Conservation (phyloP, 2,888 invertebrate genomes). For the Nemotelus pantherinus region DNA sequence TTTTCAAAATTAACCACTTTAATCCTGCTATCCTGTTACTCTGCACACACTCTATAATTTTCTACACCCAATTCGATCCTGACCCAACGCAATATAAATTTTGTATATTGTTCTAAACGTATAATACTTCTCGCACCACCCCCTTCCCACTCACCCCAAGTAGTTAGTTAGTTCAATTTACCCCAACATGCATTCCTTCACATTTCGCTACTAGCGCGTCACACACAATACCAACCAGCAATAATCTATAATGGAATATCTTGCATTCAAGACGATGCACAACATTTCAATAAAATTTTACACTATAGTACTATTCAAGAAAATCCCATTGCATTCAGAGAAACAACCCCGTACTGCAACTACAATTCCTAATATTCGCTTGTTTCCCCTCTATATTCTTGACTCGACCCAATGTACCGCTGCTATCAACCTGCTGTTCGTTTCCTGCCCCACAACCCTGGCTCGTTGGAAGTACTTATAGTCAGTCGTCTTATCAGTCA, state of each 20-base stretch:
- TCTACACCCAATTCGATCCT: background rate
- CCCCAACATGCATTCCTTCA: conserved; percentile 1
- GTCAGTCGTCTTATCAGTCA: conserved; percentile 33
- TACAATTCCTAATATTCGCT: background rate
- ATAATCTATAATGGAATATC: background rate
- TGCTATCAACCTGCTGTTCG: background rate
- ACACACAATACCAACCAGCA: too few relatives aligned
- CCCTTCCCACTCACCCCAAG: background rate
- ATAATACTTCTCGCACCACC: conserved; percentile 21
- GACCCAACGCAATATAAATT: conserved; percentile 32
- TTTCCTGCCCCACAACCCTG: background rate
- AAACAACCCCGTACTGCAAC: background rate
- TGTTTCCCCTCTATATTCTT: background rate
- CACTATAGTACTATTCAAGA: conserved; percentile 27
- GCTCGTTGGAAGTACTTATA: conserved; percentile 22
- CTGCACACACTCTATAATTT: too few relatives aligned
- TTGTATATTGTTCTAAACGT: background rate
- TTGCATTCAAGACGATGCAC: conserved; percentile 29
- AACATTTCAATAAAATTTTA: conserved; percentile 37
- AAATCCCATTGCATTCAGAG: conserved; percentile 20
- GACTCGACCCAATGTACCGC: background rate
- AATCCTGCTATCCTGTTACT: too few relatives aligned
- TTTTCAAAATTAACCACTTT: too few relatives aligned
- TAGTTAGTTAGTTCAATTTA: background rate
- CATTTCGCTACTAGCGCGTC: background rate